A percentile compares a stretch with the other conserved stretches of the same genome.
These are phyloP conservation scores for Acropternis orthonyx DNA, from an alignment of 2,797 vertebrate species.

Conservation along the genomic window DNA sequence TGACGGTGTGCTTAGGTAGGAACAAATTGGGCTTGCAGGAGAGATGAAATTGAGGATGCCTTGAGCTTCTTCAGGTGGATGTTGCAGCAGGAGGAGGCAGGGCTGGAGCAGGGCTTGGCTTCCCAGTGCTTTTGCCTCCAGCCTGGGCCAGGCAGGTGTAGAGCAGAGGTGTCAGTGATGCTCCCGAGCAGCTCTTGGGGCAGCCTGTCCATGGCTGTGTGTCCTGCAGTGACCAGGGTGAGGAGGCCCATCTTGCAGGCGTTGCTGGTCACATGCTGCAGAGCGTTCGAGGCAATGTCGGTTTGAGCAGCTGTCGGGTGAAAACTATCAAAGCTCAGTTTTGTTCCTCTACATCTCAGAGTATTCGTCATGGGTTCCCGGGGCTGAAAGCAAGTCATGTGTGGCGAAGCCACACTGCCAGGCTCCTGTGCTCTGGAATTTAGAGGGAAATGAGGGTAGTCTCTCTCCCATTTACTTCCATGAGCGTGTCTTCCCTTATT, in stretches of 20 bases:
- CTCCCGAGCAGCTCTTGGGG: not conserved
- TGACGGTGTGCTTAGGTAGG: not conserved
- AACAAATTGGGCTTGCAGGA: not conserved
- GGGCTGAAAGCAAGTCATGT: constrained; percentile 79
- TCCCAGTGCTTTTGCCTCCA: accelerated
- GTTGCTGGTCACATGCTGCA: constrained; percentile 72
- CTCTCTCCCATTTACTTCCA: constrained; percentile 40
- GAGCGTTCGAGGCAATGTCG: constrained; percentile 58
- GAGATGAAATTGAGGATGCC: not conserved
- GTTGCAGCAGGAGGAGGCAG: not conserved
- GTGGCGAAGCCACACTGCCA: constrained; percentile 70
- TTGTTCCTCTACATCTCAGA: constrained; percentile 73
- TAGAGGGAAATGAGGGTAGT: constrained; percentile 45
- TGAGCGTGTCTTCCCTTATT: constrained; percentile 17
- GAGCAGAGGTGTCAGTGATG: accelerated
- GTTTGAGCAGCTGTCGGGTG: constrained; percentile 69
- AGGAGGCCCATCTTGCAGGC: not conserved
- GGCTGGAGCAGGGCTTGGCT: not conserved
- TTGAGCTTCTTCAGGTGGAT: accelerated
- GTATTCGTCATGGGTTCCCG: constrained; percentile 78
- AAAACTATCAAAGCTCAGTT: constrained; percentile 81
- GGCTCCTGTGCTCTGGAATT: constrained; percentile 42
- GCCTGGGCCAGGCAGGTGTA: accelerated
- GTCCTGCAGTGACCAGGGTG: accelerated
- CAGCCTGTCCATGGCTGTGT: not conserved